Conservation (phyloP, 2,888 invertebrate species). For the Lomographa bimaculata region DNA sequence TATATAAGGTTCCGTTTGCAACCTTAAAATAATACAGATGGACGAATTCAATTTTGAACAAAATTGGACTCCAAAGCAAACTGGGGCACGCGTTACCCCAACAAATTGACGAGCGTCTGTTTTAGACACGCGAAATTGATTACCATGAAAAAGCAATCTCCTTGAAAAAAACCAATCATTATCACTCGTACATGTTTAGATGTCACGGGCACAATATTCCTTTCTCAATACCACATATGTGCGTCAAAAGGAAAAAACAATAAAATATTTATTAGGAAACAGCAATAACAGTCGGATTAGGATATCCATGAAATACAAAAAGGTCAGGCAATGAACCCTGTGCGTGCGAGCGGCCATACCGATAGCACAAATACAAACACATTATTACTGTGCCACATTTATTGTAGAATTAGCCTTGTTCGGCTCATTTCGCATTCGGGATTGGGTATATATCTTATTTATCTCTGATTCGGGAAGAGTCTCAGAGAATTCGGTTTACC, state of each 20-base stretch:
- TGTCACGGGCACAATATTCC: not conserved
- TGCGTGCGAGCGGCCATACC: constrained; percentile 22
- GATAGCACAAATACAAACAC: constrained; percentile 10
- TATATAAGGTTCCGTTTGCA: no score
- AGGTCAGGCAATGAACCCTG: constrained; percentile 69
- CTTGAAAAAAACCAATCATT: not conserved
- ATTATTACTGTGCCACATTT: constrained; percentile 4
- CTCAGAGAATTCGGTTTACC: not conserved
- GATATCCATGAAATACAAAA: constrained; percentile 38
- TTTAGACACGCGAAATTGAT: constrained; percentile 13
- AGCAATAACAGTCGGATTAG: constrained; percentile 22
- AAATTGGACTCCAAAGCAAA: no score
- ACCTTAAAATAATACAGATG: no score
- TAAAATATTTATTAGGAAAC: constrained; percentile 25
- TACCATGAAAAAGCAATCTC: constrained; percentile 10
- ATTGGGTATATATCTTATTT: no score
- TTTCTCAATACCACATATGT: not conserved
- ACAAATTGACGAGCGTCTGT: constrained; percentile 10
- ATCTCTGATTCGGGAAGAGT: no score
- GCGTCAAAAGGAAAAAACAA: constrained; percentile 25
- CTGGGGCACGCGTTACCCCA: not conserved
- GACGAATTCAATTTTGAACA: no score
- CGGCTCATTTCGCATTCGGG: constrained; percentile 1
- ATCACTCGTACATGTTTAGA: no score
- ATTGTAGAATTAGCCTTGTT: not conserved